phyloP scores from a whole-genome alignment of 2,888 invertebrate genomes.

The Carpatolechia fugitivella region DNA sequence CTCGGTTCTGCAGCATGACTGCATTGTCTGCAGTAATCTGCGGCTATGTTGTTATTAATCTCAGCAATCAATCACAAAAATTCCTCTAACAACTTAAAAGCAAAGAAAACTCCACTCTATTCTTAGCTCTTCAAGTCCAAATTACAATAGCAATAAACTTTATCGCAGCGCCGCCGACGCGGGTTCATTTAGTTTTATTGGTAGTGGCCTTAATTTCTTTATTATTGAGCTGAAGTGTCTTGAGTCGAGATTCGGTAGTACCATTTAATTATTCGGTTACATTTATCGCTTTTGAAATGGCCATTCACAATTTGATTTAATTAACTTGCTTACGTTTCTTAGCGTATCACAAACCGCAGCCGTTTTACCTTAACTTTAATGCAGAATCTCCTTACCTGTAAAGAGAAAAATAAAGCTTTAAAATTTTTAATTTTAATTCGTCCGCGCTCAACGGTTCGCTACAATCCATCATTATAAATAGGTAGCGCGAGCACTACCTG shows the following conservation, averaged over 20 bases:
- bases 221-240: conserved; percentile 11
- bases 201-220: conserved; percentile 18
- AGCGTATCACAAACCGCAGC: not conserved
- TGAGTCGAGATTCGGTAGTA: conserved; percentile 11
- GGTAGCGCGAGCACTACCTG: conserved; percentile 62
- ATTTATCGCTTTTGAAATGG: conserved; percentile 8
- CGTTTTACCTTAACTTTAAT: conserved; percentile 11
- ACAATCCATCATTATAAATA: conserved; percentile 64
- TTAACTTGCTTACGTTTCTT: conserved; percentile 27
- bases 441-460: conserved; percentile 32
- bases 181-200: conserved; percentile 15
- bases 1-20: not conserved
- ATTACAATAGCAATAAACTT: conserved; percentile 7
- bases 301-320: not conserved
- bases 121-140: not conserved
- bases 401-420: conserved; percentile 48
- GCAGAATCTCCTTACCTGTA: conserved; percentile 52
- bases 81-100: not conserved
- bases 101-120: not conserved
- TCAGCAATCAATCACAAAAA: conserved; percentile 10
- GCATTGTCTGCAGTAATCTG: conserved; percentile 9
- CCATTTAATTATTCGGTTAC: conserved; percentile 9
- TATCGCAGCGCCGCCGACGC: conserved; percentile 5
- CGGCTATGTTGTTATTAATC: conserved; percentile 5
- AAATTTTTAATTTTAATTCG: conserved; percentile 44